Conservation (phyloP, 2,797 vertebrate species). For the Xenentodon cancila region DNA sequence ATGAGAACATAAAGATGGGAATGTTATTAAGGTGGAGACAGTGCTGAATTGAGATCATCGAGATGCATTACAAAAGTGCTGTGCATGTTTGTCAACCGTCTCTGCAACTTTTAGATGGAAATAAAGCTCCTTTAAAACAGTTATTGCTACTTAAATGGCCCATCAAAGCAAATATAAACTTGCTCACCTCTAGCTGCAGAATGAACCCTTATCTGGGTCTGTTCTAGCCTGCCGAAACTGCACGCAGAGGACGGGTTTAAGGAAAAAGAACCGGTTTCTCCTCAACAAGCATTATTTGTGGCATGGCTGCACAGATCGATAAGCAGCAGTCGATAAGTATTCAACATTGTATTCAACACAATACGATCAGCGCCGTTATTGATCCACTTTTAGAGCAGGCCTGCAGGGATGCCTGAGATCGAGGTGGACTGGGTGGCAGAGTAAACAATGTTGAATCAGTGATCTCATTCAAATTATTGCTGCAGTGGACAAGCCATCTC, state of each 20-base stretch:
- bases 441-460: conserved; percentile 62
- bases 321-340: conserved; percentile 67
- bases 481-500: conserved; percentile 2
- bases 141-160: background rate
- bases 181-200: conserved; percentile 9
- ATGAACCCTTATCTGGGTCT: conserved; percentile 1
- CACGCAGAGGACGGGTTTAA: background rate
- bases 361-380: conserved; percentile 65
- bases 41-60: background rate
- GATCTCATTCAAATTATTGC: conserved; percentile 24
- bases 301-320: conserved; percentile 4
- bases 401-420: conserved; percentile 50
- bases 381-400: conserved; percentile 50
- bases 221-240: conserved; percentile 12
- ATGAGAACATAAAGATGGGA: background rate
- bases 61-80: background rate
- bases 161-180: conserved; percentile 7
- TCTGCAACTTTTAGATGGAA: conserved; percentile 19
- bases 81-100: background rate
- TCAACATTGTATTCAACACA: conserved; percentile 61
- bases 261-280: conserved; percentile 17
- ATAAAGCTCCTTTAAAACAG: background rate
- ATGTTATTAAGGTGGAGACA: background rate
- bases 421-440: conserved; percentile 38
- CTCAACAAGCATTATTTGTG: conserved; percentile 19